Percentiles rank a stretch among this genome's conserved stretches.
These are phyloP conservation scores for Notamacropus eugenii DNA, from an alignment of 2,797 vertebrate genomes.

Conservation along the genomic window DNA sequence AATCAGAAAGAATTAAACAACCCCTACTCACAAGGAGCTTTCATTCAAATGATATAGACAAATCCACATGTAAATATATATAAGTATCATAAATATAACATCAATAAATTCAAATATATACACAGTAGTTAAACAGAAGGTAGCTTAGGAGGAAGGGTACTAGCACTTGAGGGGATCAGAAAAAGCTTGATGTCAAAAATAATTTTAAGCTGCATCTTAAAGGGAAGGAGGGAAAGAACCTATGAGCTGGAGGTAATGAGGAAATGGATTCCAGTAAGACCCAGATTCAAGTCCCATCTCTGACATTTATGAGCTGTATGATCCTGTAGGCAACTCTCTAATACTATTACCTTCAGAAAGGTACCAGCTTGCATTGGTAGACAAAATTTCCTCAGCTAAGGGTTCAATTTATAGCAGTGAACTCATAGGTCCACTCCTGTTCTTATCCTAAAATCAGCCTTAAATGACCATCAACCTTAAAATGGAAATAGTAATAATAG, in stretches of 20 bases:
- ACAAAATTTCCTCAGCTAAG: neutral
- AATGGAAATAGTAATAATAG: neutral
- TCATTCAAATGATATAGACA: neutral
- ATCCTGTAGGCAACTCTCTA: neutral
- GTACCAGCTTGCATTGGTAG: neutral
- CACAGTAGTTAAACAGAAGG: neutral
- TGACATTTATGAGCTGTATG: neutral
- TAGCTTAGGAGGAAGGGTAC: neutral
- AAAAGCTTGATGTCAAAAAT: neutral
- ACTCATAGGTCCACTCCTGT: neutral
- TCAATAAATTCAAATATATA: neutral
- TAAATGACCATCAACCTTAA: neutral
- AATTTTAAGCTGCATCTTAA: neutral
- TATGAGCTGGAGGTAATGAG: neutral
- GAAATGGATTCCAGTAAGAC: too few species aligned
- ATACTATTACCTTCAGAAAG: neutral
- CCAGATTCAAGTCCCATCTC: neutral
- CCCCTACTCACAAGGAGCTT: neutral
- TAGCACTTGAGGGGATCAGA: neutral
- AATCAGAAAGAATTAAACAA: neutral
- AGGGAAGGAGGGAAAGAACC: neutral
- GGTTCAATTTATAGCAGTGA: neutral
- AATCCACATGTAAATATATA: neutral
- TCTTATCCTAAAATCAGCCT: neutral
- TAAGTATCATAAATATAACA: neutral